Percentiles rank a stretch among this genome's conserved stretches.
These are phyloP conservation scores for Cryptus armator DNA, from an alignment of 2,888 invertebrate genomes.

Conservation along the genomic window DNA sequence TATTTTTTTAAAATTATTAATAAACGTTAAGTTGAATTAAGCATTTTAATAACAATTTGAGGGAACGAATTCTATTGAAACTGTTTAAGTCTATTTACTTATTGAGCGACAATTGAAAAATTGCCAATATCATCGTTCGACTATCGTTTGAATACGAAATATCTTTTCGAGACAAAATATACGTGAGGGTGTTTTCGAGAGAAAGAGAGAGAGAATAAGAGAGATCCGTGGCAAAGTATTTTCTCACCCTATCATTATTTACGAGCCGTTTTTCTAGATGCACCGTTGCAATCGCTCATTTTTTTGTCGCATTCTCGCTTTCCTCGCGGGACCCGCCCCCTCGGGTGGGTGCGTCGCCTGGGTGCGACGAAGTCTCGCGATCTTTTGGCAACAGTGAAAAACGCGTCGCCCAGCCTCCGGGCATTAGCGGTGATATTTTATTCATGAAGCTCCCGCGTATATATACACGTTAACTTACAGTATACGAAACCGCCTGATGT, in stretches of 20 bases:
- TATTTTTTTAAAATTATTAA: too few relatives aligned
- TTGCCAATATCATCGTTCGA: background rate
- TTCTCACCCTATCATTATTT: constrained; percentile 75
- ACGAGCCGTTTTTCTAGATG: constrained; percentile 79
- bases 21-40: too few relatives aligned
- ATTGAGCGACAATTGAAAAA: background rate
- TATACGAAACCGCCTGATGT: constrained; percentile 32
- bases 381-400: constrained; percentile 75
- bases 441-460: constrained; percentile 79
- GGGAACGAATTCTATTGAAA: too few relatives aligned
- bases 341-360: background rate
- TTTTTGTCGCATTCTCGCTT: constrained; percentile 62
- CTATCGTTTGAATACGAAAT: background rate
- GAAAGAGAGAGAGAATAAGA: background rate
- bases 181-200: constrained; percentile 55
- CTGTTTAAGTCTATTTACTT: background rate
- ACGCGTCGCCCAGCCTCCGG: constrained; percentile 82
- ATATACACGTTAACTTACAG: constrained; percentile 70
- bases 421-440: constrained; percentile 85
- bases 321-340: constrained; percentile 32
- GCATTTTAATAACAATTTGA: too few relatives aligned
- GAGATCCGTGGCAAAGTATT: constrained; percentile 52
- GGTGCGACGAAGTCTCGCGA: constrained; percentile 46
- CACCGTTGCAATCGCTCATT: constrained; percentile 79
- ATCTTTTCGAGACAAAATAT: constrained; percentile 1